Percentiles rank a stretch among this genome's conserved stretches.
These are phyloP conservation scores for Hipparchia sbordonii DNA, from an alignment of 2,888 invertebrate genomes.

Conservation along the genomic window DNA sequence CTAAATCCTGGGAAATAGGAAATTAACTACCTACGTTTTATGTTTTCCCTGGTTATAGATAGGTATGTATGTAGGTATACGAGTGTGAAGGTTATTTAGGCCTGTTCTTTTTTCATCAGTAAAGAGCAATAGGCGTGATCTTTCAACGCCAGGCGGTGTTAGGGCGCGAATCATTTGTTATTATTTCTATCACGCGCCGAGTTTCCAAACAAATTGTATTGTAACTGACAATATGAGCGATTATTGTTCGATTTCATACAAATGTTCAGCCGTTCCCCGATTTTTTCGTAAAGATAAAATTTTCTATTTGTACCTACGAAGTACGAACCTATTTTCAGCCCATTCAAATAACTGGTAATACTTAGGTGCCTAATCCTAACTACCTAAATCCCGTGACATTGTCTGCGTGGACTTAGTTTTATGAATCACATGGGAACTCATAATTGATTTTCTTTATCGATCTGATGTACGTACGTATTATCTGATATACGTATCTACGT, in stretches of 20 bases:
- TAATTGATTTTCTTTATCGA: no score
- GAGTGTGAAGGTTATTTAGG: constrained; percentile 34
- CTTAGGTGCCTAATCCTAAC: background rate
- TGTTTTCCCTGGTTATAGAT: no score
- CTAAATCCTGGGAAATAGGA: no score
- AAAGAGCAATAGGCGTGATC: constrained; percentile 81
- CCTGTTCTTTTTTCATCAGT: constrained; percentile 74
- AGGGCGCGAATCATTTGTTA: constrained; percentile 82
- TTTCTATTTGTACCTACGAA: background rate
- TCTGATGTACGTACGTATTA: no score
- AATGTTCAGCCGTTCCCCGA: constrained; percentile 52
- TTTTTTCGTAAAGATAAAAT: constrained; percentile 16
- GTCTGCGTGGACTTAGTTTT: no score
- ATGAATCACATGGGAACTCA: no score
- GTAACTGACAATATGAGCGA: constrained; percentile 82
- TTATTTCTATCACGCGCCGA: constrained; percentile 81
- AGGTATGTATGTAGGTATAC: no score
- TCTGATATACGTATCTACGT: no score
- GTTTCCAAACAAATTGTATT: constrained; percentile 81
- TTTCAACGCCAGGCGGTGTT: constrained; percentile 82
- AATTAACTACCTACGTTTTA: no score
- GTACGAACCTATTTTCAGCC: no score
- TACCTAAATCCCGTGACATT: no score
- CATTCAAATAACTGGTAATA: no score
- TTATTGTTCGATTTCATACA: constrained; percentile 78